Base-by-base conservation (phyloP, 1,140 invertebrate species). In the Drosophila subpulchrella region DNA sequence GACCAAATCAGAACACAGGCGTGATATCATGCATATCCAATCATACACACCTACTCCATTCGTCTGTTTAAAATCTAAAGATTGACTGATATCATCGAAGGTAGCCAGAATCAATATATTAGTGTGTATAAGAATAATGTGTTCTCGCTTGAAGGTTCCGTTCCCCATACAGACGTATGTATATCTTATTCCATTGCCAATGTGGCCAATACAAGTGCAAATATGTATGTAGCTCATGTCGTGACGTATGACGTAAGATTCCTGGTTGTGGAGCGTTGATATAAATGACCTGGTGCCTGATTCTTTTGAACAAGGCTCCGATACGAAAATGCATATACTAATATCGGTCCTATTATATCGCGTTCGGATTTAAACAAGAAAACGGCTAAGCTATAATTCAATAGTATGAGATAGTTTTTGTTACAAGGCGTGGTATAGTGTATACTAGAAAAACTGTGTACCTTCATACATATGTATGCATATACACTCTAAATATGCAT, bases 191-290 rank as follows among this genome's bases (percentile, higher is more conserved):
- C 36, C 27, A 66, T 39, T 65, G 60, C 36, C 60, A 66, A 66
- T 66, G 34, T 51, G 30, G 36, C 15, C 27, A 66, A 48, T 47
- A 63, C 13, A 34, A 36, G 20, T 68, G 41, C 55, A 48, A 54
- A 32, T 62, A 53, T 38, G 11, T 67, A 67, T 50, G 41, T 46
- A 15, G 32, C 13, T 24, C n/a, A 15, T 20, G 41, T 57, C 11
- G 34, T 70, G 63, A 47, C 38, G 48, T 54, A 68, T 70, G 66
- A 70, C 63, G 67, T 70, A 68, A 68, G 61, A 36, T 51, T 68
- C 17, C 59, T 65, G 13, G 15, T 32, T 47, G 55, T n/a, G 17
- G 20, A n/a, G 46, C 24, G 12, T 48, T 27, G 32, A 10, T 34
- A 34, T 8, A 34, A 24, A 24, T 44, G 15, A 42, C 13, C 8